Conservation (phyloP, 1,140 invertebrate genomes). For the Zeugodacus cucurbitae region DNA sequence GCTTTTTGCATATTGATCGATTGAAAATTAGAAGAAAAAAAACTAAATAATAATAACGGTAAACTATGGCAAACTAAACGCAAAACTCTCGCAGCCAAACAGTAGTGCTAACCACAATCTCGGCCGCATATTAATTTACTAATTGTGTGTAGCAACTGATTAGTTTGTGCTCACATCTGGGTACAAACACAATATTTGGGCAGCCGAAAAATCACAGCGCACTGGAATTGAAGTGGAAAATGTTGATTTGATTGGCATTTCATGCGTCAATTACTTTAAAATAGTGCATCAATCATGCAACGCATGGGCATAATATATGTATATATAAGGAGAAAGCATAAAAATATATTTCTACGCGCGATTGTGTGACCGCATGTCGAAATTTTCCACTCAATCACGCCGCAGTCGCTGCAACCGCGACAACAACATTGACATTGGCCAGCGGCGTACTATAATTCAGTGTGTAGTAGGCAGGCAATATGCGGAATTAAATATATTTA, state of each 20-base stretch:
- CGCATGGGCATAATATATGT: neutral
- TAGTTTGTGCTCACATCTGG: neutral
- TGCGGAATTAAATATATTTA: neutral
- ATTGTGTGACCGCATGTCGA: neutral
- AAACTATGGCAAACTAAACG: neutral
- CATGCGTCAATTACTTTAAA: slow-evolving; percentile 16
- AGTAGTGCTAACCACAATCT: neutral
- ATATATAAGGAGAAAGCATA: neutral
- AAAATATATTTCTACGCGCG: neutral
- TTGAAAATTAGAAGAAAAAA: neutral
- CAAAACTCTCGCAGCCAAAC: neutral
- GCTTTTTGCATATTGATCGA: no score
- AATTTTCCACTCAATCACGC: slow-evolving; percentile 32
- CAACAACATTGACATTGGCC: slow-evolving; percentile 23
- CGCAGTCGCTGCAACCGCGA: neutral
- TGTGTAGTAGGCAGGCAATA: neutral
- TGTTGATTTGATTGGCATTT: slow-evolving; percentile 29
- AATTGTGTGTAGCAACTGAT: slow-evolving; percentile 3
- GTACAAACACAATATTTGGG: neutral
- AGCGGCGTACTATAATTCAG: neutral
- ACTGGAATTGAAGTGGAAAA: slow-evolving; percentile 9
- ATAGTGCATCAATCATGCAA: neutral
- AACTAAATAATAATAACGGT: neutral
- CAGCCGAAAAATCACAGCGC: neutral
- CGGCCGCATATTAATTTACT: slow-evolving; percentile 7